Conservation (phyloP, 2,797 vertebrate species). For the Gouania willdenowi region DNA sequence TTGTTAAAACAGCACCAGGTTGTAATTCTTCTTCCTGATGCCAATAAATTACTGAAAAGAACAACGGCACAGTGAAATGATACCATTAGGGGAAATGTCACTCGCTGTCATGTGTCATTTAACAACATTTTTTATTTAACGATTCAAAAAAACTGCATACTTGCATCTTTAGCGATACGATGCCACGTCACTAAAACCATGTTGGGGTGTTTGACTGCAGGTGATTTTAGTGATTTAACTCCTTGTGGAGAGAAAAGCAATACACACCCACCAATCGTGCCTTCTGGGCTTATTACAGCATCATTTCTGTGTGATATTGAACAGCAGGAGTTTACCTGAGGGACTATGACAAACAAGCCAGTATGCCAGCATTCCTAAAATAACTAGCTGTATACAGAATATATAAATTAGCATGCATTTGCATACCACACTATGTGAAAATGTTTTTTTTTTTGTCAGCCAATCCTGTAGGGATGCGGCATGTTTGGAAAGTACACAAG, state of each 20-base stretch:
- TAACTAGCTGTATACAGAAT: background rate
- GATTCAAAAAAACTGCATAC: background rate
- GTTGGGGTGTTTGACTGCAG: constrained; percentile 7
- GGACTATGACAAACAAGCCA: background rate
- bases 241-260: constrained; percentile 2
- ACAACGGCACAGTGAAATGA: background rate
- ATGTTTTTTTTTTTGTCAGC: background rate
- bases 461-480: background rate
- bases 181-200: too few relatives aligned
- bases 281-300: constrained; percentile 24
- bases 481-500: background rate
- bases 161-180: background rate
- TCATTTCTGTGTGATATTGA: constrained; percentile 13
- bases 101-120: background rate
- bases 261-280: constrained; percentile 6
- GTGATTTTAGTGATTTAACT: constrained; percentile 11
- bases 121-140: background rate
- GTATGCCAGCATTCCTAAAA: background rate
- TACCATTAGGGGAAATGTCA: background rate
- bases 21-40: background rate
- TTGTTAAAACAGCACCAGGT: background rate
- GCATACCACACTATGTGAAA: background rate
- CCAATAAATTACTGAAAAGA: background rate
- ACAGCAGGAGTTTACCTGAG: constrained; percentile 15
- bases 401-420: constrained; percentile 8